Conservation (phyloP, 2,888 invertebrate species). For the Zygaena filipendulae region DNA sequence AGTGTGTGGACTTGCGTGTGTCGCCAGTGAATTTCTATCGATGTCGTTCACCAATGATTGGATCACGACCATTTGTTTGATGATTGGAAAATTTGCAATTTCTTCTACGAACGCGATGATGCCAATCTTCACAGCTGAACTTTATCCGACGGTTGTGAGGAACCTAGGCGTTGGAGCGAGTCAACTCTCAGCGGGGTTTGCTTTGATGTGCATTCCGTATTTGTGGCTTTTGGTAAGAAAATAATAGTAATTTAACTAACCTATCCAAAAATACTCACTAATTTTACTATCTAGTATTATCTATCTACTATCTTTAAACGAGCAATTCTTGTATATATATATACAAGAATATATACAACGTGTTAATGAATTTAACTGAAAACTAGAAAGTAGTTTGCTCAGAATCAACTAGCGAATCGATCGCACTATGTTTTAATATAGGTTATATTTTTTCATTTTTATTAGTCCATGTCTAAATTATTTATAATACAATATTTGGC, state of each 20-base stretch:
- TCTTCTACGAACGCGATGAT: slow-evolving; percentile 83
- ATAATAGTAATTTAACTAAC: neutral
- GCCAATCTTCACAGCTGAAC: slow-evolving; percentile 79
- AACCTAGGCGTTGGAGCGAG: slow-evolving; percentile 80
- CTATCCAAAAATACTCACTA: neutral
- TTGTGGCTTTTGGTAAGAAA: slow-evolving; percentile 78
- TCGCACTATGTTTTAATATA: too few species aligned
- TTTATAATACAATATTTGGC: too few species aligned
- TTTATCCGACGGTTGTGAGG: slow-evolving; percentile 77
- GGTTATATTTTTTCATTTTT: too few species aligned
- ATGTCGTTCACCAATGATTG: slow-evolving; percentile 68
- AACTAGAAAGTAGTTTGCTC: too few species aligned
- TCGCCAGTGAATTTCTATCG: slow-evolving; percentile 69
- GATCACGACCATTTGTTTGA: slow-evolving; percentile 78
- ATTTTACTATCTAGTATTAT: too few species aligned
- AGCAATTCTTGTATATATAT: too few species aligned
- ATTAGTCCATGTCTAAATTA: too few species aligned
- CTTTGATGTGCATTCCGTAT: slow-evolving; percentile 81
- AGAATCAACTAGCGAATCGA: too few species aligned
- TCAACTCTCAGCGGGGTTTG: slow-evolving; percentile 80
- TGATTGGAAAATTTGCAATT: slow-evolving; percentile 84
- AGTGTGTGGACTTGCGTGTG: slow-evolving; percentile 75
- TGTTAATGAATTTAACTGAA: too few species aligned
- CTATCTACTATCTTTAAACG: too few species aligned
- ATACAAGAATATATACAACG: too few species aligned